These are phyloP conservation scores for Formicarius rufipectus DNA, from an alignment of 2,113 vertebrate species.

Conservation along the genomic window DNA sequence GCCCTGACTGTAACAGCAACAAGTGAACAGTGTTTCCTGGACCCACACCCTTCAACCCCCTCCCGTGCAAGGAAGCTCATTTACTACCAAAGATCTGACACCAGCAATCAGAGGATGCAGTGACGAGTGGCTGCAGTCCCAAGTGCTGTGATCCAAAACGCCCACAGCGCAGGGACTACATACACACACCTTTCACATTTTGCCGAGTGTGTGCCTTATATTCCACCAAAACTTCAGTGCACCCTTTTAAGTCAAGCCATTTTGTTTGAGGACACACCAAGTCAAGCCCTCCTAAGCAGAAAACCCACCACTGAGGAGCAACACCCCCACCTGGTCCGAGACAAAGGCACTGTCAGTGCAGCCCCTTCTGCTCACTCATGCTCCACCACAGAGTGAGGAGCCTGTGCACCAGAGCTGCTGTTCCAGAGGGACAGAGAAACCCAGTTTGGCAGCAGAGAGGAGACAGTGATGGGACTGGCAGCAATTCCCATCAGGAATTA, in stretches of 20 bases:
- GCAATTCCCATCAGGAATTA: not conserved
- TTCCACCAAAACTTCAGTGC: not conserved
- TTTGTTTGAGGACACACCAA: not conserved
- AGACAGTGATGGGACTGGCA: not conserved
- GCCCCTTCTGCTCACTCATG: not conserved
- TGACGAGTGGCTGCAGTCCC: not conserved
- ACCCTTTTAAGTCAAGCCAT: not conserved
- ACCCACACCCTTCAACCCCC: not conserved
- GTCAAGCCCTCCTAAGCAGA: not conserved
- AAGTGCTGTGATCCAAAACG: not conserved
- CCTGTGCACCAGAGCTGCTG: not conserved
- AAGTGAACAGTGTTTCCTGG: not conserved
- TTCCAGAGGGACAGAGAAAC: not conserved
- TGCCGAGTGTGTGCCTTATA: rapidly evolving
- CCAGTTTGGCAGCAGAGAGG: not conserved
- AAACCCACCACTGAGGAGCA: not conserved
- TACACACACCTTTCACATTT: rapidly evolving
- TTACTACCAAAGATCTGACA: rapidly evolving
- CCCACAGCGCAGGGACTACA: not conserved
- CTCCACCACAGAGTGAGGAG: not conserved
- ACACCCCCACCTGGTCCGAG: rapidly evolving
- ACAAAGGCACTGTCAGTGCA: rapidly evolving
- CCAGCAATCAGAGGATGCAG: not conserved
- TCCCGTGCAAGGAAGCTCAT: not conserved
- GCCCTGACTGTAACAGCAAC: not conserved